These are phyloP conservation scores for Eolophus roseicapilla DNA, from an alignment of 2,113 vertebrate genomes.

Conservation along the genomic window DNA sequence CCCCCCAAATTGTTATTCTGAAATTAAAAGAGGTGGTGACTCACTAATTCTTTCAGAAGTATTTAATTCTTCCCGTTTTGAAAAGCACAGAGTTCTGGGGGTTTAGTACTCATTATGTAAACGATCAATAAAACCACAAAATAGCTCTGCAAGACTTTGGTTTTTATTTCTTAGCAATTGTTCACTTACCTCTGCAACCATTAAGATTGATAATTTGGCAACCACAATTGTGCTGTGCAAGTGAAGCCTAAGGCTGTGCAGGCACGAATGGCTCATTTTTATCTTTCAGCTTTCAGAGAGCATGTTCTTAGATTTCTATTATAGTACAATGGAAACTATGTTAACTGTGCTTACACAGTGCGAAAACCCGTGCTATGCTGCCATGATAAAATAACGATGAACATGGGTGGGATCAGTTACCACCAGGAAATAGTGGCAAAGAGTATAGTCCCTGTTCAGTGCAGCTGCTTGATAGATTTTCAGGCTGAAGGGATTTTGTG, in stretches of 20 bases:
- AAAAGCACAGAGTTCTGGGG: not conserved
- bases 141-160: not conserved
- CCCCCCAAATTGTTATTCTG: not conserved
- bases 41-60: not conserved
- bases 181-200: not conserved
- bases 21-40: not conserved
- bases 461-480: constrained; percentile 32
- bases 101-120: not conserved
- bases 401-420: not conserved
- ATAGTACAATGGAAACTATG: constrained; percentile 18
- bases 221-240: not conserved
- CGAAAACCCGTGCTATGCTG: not conserved
- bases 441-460: not conserved
- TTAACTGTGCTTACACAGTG: not conserved
- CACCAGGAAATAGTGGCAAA: not conserved
- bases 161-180: not conserved
- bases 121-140: not conserved
- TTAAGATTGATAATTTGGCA: constrained; percentile 1
- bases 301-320: not conserved
- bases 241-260: not conserved
- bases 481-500: not conserved
- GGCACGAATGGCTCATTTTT: not conserved
- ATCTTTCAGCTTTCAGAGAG: not conserved
- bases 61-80: not conserved
- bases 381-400: not conserved